Conservation (phyloP, 64 coral and sea anemone species). For the Orbicella faveolata region DNA sequence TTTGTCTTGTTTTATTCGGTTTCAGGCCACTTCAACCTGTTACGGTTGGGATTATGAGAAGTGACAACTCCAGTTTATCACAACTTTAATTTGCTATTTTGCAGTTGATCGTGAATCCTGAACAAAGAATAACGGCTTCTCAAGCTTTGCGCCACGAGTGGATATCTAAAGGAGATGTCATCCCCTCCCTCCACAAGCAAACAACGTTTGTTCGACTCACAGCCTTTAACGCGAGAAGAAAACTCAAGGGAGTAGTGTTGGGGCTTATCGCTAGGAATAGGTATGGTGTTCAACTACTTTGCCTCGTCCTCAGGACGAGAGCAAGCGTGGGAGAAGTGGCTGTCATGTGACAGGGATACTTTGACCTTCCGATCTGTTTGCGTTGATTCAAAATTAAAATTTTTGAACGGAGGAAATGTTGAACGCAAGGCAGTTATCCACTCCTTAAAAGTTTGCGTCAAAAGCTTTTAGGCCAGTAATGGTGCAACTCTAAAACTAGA, state of each 20-base stretch:
- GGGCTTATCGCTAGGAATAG: conserved; percentile 72
- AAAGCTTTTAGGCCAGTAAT: too few species aligned
- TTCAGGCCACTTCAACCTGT: too few species aligned
- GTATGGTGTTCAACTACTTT: not conserved
- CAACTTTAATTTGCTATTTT: not conserved
- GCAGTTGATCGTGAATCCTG: conserved; percentile 74
- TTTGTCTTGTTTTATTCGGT: too few species aligned
- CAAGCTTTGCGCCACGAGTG: conserved; percentile 84
- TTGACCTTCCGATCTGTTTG: too few species aligned
- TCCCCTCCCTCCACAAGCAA: conserved; percentile 61
- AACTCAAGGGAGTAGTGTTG: conserved; percentile 61
- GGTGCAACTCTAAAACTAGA: too few species aligned
- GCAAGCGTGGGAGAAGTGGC: too few species aligned
- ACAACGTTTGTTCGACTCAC: conserved; percentile 74
- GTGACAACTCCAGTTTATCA: not conserved
- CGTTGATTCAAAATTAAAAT: too few species aligned
- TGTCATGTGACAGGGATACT: too few species aligned
- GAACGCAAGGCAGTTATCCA: too few species aligned
- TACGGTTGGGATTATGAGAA: not conserved
- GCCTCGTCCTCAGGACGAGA: not conserved
- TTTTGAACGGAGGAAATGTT: too few species aligned
- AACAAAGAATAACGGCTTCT: conserved; percentile 57
- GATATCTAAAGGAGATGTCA: conserved; percentile 61
- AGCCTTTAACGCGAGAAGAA: conserved; percentile 69
- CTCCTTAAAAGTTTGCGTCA: too few species aligned